phyloP scores from a whole-genome alignment of 2,888 invertebrate genomes.

The Protonemura montana region DNA sequence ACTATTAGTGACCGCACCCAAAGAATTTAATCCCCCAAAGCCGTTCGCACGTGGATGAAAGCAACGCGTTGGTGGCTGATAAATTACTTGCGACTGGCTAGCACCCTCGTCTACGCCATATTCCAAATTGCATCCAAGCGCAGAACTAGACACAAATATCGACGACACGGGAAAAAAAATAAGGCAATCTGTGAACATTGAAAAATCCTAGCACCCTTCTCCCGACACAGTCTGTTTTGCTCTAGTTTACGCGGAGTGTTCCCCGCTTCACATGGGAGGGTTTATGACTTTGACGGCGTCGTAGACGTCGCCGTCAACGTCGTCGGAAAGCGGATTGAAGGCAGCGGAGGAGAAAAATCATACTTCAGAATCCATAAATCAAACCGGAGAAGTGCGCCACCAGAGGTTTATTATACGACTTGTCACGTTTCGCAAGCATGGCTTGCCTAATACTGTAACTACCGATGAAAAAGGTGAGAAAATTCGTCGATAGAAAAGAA shows the following conservation, averaged over 20 bases:
- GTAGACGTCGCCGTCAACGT: background rate
- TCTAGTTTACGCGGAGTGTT: too few relatives aligned
- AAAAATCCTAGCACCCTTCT: background rate
- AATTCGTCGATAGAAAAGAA: background rate
- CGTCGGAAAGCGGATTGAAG: background rate
- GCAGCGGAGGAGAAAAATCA: background rate
- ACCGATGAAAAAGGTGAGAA: background rate
- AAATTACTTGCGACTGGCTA: background rate
- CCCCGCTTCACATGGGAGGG: too few relatives aligned
- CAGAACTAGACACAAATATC: background rate
- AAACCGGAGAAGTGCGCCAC: background rate
- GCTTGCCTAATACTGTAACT: background rate
- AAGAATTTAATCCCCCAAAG: background rate
- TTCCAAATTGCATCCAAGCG: background rate
- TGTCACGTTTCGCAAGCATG: background rate
- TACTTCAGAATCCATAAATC: background rate
- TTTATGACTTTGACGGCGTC: background rate
- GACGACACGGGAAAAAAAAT: background rate
- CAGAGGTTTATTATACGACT: background rate
- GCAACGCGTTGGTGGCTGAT: background rate
- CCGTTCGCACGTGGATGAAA: background rate
- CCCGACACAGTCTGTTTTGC: background rate
- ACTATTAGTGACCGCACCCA: background rate
- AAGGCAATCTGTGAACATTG: background rate
- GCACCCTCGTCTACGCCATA: background rate